Evolutionary conservation across 2,113 vertebrate genomes (phyloP).

Genomic region (Xiphorhynchus elegans): DNA sequence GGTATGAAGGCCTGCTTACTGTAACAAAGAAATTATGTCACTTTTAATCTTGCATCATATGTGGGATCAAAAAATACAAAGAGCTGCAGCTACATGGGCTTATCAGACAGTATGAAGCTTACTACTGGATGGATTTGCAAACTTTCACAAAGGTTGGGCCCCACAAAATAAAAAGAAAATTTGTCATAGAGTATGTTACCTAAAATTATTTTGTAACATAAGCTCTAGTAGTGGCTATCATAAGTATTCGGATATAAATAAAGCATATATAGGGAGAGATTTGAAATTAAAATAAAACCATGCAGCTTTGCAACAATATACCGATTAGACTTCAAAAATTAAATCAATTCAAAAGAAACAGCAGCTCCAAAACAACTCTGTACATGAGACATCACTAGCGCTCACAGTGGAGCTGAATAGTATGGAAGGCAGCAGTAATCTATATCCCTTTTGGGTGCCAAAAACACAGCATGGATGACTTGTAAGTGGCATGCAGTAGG

Average conservation of each 20-base stretch:
- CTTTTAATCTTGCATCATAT: not conserved
- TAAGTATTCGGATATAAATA: not conserved
- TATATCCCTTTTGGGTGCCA: not conserved
- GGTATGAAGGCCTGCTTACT: not conserved
- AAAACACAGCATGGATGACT: not conserved
- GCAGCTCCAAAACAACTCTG: not conserved
- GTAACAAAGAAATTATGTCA: not conserved
- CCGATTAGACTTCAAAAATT: not conserved
- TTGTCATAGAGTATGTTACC: rapidly evolving
- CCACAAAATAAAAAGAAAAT: not conserved
- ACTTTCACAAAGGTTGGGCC: not conserved
- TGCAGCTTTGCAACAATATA: not conserved
- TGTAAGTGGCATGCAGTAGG: not conserved
- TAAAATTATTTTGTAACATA: not conserved
- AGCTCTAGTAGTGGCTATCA: not conserved
- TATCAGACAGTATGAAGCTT: not conserved
- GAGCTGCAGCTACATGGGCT: not conserved
- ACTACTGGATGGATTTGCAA: not conserved
- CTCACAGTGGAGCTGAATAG: not conserved
- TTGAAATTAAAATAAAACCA: not conserved
- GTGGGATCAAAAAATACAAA: not conserved
- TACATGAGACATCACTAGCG: not conserved
- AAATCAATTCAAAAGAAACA: not conserved
- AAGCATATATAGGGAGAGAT: not conserved
- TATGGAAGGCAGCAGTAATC: not conserved